Evolutionary conservation across 2,113 vertebrate species (phyloP), one percentile per base, ranked within the genome.

Genomic region (Grallaria varia): DNA sequence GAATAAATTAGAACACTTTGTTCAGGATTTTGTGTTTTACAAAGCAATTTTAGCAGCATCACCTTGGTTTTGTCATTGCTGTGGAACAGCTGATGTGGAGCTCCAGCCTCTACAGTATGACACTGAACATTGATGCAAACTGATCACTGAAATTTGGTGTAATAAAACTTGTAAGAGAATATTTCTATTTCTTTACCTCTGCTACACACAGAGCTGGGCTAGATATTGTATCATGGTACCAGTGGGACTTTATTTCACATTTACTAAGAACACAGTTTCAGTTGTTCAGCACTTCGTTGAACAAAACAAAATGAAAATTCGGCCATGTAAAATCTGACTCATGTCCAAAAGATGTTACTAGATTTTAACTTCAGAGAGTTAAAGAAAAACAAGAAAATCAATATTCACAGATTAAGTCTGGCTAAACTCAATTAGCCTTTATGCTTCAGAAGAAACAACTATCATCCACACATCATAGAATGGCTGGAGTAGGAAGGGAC

Each of bases 21-120:
- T 24, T 81, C 22, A 77, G 33, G 27, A 33, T 87, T 81, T 47
- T 35, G 8, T 67, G 22, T 58, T 78, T 66, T 21, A 19, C 2
- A 44, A 64, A 58, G 11, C 58, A 60, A 66, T 87, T 71, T 95
- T 35, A 77, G 13, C 30, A 80, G 10, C 3, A 50, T 17, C n/a
- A 50, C 4, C 27, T 56, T 55, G 10, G 25, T 71, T 79, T 83
- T 69, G 12, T 49, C 37, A 22, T 37, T 22, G 10, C 33, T 87
- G 37, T 0, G 1, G 25, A 71, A 89, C 2, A 67, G 5, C 4
- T 49, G 31, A 49, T 17, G 33, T 5, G 10, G 22, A 55, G 10
- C 9, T 59, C 12, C 42, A 78, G 10, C 4, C 14, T 62, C 13
- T 20, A 25, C 3, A 67, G 31, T 45, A 71, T 53, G 37, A 42